Base-by-base conservation (phyloP, 2,888 invertebrate genomes). In the Odontothrips loti region DNA sequence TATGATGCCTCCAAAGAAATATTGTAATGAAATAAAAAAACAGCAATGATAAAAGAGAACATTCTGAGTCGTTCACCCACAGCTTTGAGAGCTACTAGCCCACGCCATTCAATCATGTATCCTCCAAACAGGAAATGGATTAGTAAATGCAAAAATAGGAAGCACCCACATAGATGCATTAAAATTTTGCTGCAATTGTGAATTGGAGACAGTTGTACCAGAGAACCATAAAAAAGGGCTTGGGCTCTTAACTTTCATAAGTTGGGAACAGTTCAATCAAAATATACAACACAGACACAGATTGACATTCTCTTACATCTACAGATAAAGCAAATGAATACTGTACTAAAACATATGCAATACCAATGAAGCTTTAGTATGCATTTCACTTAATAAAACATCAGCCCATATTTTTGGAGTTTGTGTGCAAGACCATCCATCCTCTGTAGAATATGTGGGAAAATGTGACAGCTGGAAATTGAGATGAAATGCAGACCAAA, bases 311-410 rank as follows among this genome's bases (percentile, higher is more conserved):
- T 75, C 68, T 12, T 75, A 8, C n/a, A 12, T 10, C 68, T 75
- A 75, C 68, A 68, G 20, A 27, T 75, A 12, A 75, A 75, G 68
- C 68, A 27, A 75, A 27, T 10, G 23, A 75, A 23, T 75, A 75
- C 68, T 75, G n/a, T 23, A 12, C 68, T 27, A 75, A 23, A 1
- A 27, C 23, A 58, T 27, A 75, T 75, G 68, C 68, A 27, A 27
- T 12, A 75, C 27, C 12, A 27, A 27, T 12, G 27, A 75, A 75
- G 68, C 68, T 75, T 10, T 75, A 27, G 68, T 27, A 27, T 27
- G 68, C 68, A 75, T 75, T 75, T 75, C 27, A 58, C 58, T 20
- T 58, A 10, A 75, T 10, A 75, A 75, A 75, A 75, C 51, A 58
- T 58, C 58, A 20, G 17, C 58, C 58, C 58, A 58, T 58, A 58